These are phyloP conservation scores for Phrynocephalus vlangalii DNA, from an alignment of 2,797 vertebrate species.

Conservation along the genomic window DNA sequence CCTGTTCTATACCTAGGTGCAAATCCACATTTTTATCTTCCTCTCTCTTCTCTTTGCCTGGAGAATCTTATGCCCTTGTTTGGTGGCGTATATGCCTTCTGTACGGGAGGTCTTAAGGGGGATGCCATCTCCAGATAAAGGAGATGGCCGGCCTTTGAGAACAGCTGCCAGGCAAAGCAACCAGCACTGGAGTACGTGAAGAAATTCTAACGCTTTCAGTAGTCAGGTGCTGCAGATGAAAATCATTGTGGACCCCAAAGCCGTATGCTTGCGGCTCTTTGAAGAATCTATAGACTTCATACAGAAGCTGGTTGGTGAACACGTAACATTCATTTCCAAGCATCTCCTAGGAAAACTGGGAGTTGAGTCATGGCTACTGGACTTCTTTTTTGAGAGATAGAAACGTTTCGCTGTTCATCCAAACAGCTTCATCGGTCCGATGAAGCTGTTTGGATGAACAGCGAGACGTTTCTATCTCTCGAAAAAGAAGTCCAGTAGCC, in stretches of 20 bases:
- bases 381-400: no score
- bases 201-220: neutral
- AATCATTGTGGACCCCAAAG: neutral
- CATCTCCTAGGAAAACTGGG: neutral
- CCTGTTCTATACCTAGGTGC: no score
- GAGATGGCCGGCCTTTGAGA: neutral
- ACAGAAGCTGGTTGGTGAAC: neutral
- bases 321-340: no score
- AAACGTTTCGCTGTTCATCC: no score
- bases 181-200: neutral
- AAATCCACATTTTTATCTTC: neutral
- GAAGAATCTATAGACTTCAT: neutral
- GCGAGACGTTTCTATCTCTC: no score
- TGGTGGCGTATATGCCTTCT: neutral
- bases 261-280: neutral
- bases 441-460: no score
- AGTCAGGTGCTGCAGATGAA: neutral
- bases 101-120: neutral
- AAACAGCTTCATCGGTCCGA: no score
- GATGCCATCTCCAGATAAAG: no score
- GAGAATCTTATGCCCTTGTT: neutral
- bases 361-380: no score
- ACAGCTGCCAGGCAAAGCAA: neutral
- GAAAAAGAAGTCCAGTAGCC: no score
- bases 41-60: neutral